Evolutionary conservation across 1,140 invertebrate species (phyloP).

Genomic region (Ephestia elutella): DNA sequence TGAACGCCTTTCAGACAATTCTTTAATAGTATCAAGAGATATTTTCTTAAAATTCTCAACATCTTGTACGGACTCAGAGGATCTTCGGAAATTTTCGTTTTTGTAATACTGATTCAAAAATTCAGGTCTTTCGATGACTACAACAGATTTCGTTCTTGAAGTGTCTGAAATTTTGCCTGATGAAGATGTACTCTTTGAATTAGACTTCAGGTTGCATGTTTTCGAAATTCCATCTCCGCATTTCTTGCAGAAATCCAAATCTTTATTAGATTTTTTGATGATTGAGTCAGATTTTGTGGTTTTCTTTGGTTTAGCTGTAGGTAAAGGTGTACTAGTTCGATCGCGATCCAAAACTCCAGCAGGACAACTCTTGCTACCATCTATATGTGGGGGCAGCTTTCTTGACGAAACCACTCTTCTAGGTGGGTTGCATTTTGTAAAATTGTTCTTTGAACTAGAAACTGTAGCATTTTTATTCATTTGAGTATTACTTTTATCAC

Average conservation of each 20-base stretch:
- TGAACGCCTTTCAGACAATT: conserved; percentile 34
- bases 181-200: background rate
- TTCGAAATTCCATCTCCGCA: conserved; percentile 40
- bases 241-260: conserved; percentile 38
- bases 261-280: conserved; percentile 17
- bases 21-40: conserved; percentile 46
- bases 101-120: conserved; percentile 48
- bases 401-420: conserved; percentile 37
- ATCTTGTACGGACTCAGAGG: conserved; percentile 33
- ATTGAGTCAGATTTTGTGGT: conserved; percentile 40
- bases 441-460: background rate
- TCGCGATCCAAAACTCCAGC: conserved; percentile 25
- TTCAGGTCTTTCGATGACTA: conserved; percentile 5
- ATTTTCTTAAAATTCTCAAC: conserved; percentile 27
- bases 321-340: background rate
- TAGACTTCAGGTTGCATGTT: background rate
- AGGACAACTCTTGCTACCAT: conserved; percentile 36
- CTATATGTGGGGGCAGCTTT: conserved; percentile 8
- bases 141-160: background rate
- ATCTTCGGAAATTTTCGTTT: conserved; percentile 51
- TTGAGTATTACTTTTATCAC: background rate
- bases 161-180: background rate
- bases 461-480: conserved; percentile 6
- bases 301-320: conserved; percentile 33
- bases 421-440: conserved; percentile 15